Percentiles rank a stretch among this genome's conserved stretches.
phyloP scores from a whole-genome alignment of 2,888 invertebrate species.

The Melinopterus prodromus region DNA sequence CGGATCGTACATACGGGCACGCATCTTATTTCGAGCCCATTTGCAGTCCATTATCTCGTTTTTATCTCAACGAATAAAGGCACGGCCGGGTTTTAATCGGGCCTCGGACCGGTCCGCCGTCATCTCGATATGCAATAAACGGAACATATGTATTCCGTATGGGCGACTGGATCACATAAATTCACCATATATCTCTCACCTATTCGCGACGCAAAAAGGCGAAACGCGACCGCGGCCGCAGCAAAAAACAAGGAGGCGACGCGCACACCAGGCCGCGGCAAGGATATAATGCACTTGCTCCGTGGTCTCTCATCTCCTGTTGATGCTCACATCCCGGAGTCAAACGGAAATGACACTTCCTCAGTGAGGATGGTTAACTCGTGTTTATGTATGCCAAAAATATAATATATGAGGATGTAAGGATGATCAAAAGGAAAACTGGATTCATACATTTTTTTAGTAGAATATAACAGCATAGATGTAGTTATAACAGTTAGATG shows the following conservation, averaged over 20 bases:
- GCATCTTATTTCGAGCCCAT: conserved; percentile 21
- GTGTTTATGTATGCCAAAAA: too few relatives aligned
- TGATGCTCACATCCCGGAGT: background rate
- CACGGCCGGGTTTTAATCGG: conserved; percentile 16
- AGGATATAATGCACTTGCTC: background rate
- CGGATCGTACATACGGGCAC: conserved; percentile 23
- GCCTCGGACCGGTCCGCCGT: conserved; percentile 23
- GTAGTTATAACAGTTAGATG: too few relatives aligned
- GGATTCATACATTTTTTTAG: too few relatives aligned
- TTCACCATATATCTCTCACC: conserved; percentile 26
- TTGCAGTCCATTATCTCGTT: conserved; percentile 24
- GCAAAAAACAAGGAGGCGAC: conserved; percentile 21
- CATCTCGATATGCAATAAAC: conserved; percentile 19
- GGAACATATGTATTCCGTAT: conserved; percentile 25
- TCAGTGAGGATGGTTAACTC: background rate
- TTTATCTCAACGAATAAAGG: conserved; percentile 24
- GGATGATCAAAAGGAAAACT: too few relatives aligned
- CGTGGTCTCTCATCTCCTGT: background rate
- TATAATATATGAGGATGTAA: too few relatives aligned
- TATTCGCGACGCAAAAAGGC: conserved; percentile 19
- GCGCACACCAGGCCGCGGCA: conserved; percentile 16
- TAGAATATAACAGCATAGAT: too few relatives aligned
- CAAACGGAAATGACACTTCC: background rate
- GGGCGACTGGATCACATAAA: conserved; percentile 23
- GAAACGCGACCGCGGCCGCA: conserved; percentile 21